Evolutionary conservation across 2,797 vertebrate genomes (phyloP), one percentile per base, ranked within the genome.

Genomic region (Anas acuta): DNA sequence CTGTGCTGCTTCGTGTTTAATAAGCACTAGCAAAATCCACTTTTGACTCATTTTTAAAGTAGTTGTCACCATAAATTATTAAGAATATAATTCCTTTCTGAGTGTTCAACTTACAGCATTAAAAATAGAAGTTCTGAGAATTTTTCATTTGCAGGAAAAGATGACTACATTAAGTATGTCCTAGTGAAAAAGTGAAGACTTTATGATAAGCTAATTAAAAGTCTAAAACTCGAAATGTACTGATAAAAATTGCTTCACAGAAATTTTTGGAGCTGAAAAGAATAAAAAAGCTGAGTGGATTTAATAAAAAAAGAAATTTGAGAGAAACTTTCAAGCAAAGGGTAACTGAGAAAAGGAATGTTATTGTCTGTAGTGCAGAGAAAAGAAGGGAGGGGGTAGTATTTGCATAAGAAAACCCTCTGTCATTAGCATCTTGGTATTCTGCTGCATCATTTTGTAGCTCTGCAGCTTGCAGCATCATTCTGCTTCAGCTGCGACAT

Each of bases 131-230:
- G 17, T 92, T 86, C 84, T 84, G 47, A 67, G n/a, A 26, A 70
- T 43, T 92, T 84, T 92, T 91, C 53, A 39, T 82, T 71, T 94
- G 51, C 54, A 82, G 80, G 61, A 86, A 83, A 94, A 73, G 43
- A 73, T 79, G 7, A 64, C 70, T 86, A 78, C 87, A 73, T 94
- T 91, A 93, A 80, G 14, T 81, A 57, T 74, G 16, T 77, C 23
- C 67, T 88, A 51, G 70, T 84, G 43, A 69, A 93, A 93, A 92
- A 95, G 28, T 28, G 9, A 92, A 84, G 49, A 82, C 35, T 76
- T 92, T 53, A 66, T 60, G 62, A 80, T 87, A 87, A 91, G 35
- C 64, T 88, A 84, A 92, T 95, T 77, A 84, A 75, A 80, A 72
- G 37, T 54, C 87, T 94, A 70, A 87, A 94, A 88, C 45, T 76